Evolutionary conservation across 2,797 vertebrate genomes (phyloP).

Genomic region (Harpagifer antarcticus): DNA sequence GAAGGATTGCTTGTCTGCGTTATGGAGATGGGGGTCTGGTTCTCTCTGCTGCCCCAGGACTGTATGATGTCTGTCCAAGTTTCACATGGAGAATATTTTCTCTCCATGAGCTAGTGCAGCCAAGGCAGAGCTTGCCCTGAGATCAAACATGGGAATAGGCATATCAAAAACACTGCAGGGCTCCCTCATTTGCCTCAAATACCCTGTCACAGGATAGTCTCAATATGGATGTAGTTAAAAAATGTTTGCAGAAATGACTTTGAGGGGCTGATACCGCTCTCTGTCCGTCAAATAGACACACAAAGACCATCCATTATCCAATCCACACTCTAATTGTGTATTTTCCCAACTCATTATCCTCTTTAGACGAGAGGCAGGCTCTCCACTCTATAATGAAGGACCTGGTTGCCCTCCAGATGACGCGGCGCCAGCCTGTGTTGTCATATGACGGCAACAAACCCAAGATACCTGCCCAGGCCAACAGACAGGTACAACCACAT

Average conservation of each 20-base stretch:
- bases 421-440: conserved; percentile 88
- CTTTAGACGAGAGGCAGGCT: conserved; percentile 95
- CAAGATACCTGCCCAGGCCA: conserved; percentile 87
- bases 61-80: conserved; percentile 86
- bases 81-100: conserved; percentile 84
- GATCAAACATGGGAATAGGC: conserved; percentile 84
- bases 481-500: conserved; percentile 85
- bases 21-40: conserved; percentile 62
- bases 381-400: conserved; percentile 99
- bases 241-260: conserved; percentile 9
- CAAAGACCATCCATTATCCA: conserved; percentile 14
- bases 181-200: conserved; percentile 39
- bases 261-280: not conserved
- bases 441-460: conserved; percentile 91
- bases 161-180: conserved; percentile 61
- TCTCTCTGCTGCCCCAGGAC: conserved; percentile 61
- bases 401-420: conserved; percentile 97
- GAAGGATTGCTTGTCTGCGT: conserved; percentile 65
- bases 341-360: conserved; percentile 45
- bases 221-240: conserved; percentile 49
- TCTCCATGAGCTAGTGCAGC: conserved; percentile 69
- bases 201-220: conserved; percentile 41
- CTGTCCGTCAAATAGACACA: conserved; percentile 10
- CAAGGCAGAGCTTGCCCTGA: conserved; percentile 67
- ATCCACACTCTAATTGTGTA: conserved; percentile 29